Evolutionary conservation across 2,113 vertebrate genomes (phyloP).

Genomic region (Rhadina sibilatrix): DNA sequence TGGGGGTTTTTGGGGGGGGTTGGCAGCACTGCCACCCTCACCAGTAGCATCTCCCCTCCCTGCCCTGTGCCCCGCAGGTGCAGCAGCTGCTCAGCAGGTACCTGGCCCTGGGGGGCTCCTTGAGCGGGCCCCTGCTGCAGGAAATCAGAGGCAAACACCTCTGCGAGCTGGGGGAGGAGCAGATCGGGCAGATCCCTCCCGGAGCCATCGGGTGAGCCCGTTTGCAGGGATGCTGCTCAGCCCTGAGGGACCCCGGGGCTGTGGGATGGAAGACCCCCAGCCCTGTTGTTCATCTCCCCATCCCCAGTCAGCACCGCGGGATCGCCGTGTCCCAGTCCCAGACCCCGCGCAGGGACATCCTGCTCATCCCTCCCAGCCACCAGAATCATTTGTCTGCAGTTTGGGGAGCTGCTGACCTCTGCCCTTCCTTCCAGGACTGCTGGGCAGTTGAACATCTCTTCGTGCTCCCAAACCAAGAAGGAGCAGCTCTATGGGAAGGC

Average conservation of each 20-base stretch:
- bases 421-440: constrained; percentile 30
- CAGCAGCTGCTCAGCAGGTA: constrained; percentile 30
- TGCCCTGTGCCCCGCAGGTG: background rate
- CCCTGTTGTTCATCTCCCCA: rapidly evolving
- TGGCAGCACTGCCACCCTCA: rapidly evolving
- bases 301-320: rapidly evolving
- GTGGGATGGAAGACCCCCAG: background rate
- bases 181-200: background rate
- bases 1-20: background rate
- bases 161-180: constrained; percentile 62
- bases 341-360: rapidly evolving
- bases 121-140: constrained; percentile 43
- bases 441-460: constrained; percentile 25
- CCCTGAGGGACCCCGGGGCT: background rate
- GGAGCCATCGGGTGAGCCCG: constrained; percentile 1
- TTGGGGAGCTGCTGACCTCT: background rate
- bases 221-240: no score
- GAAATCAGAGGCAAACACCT: background rate
- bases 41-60: background rate
- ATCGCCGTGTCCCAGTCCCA: rapidly evolving
- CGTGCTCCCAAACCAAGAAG: constrained; percentile 69
- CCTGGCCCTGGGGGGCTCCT: constrained; percentile 45
- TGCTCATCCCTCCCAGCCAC: rapidly evolving
- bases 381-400: background rate
- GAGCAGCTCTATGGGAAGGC: constrained; percentile 62